Evolutionary conservation across 2,888 invertebrate genomes (phyloP), one percentile per base, ranked within the genome.

Genomic region (Drosophila lacicola): DNA sequence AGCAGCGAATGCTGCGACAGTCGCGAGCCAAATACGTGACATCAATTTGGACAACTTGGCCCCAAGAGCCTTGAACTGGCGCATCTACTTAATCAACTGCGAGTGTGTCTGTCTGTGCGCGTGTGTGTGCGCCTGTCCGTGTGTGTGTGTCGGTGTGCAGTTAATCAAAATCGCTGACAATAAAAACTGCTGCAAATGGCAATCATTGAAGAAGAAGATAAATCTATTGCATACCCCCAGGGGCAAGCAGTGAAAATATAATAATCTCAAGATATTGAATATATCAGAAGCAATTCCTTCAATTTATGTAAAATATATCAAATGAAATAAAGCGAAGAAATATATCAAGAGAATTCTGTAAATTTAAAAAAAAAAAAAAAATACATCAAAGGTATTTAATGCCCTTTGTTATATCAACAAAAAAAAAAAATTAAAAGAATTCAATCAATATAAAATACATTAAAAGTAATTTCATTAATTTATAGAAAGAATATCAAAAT

Each of bases 31-130:
- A 56, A 56, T 62, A 75, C 74, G 74, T 75, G 74, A 75, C 74
- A 74, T 71, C 71, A 71, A 63, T 75, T 71, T 71, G 74, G 60
- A 63, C 75, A 67, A 71, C 63, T 68, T 72, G 56, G 46, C 50
- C 65, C 62, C 65, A 65, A 63, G 65, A 53, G 65, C 65, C 65
- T 63, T 65, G 53, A 63, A 62, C 65, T 65, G 65, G 53, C 53
- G 62, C 65, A 62, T 53, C 62, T 62, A 62, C 64, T 65, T 54
- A 56, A 67, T 64, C 46, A 47, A 61, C 17, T 41, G 33, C 53
- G 33, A 53, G n/a, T 33, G 39, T 39, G 37, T 37, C 14, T 37
- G 25, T 44, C n/a, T 34, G 10, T 21, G 34, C 5, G 36, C 11
- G n/a, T 29, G 45, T 45, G 55, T 29, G 36, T 19, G 44, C 9